Evolutionary conservation across 2,888 invertebrate genomes (phyloP).

Genomic region (Mechanitis messenoides): DNA sequence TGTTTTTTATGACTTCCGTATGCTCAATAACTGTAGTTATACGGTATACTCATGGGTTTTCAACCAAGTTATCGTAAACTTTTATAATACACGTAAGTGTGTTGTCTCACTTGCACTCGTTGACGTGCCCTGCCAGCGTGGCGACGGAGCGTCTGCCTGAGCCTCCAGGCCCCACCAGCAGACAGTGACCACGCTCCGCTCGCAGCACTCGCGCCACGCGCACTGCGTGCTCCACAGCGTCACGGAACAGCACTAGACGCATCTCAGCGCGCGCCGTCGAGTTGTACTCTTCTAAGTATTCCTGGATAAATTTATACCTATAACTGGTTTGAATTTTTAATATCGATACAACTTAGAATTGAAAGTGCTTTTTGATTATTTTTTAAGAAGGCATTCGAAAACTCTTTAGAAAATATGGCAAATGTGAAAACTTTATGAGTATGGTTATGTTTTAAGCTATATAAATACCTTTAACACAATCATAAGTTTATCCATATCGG

Average conservation of each 20-base stretch:
- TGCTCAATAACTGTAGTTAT: no score
- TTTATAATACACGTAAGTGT: neutral
- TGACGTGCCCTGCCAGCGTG: slow-evolving; percentile 87
- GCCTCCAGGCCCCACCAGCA: slow-evolving; percentile 92
- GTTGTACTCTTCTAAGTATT: slow-evolving; percentile 91
- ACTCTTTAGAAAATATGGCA: no score
- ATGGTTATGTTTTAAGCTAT: no score
- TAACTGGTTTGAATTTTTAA: no score
- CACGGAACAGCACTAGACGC: slow-evolving; percentile 91
- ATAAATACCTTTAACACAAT: slow-evolving; percentile 78
- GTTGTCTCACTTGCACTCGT: slow-evolving; percentile 82
- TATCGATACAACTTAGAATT: no score
- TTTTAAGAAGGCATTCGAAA: no score
- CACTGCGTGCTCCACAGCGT: slow-evolving; percentile 92
- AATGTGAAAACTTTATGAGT: no score
- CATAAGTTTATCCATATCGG: slow-evolving; percentile 82
- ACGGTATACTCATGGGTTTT: no score
- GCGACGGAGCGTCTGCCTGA: slow-evolving; percentile 94
- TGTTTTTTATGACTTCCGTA: no score
- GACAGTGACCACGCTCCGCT: slow-evolving; percentile 90
- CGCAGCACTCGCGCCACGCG: slow-evolving; percentile 89
- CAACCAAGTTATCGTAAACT: neutral
- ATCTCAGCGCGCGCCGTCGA: slow-evolving; percentile 85
- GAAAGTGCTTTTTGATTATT: no score
- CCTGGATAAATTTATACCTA: slow-evolving; percentile 54